Percentiles rank a stretch among this genome's conserved stretches.
Conservation (phyloP, 2,797 vertebrate species). For the Protosalanx chinensis region DNA sequence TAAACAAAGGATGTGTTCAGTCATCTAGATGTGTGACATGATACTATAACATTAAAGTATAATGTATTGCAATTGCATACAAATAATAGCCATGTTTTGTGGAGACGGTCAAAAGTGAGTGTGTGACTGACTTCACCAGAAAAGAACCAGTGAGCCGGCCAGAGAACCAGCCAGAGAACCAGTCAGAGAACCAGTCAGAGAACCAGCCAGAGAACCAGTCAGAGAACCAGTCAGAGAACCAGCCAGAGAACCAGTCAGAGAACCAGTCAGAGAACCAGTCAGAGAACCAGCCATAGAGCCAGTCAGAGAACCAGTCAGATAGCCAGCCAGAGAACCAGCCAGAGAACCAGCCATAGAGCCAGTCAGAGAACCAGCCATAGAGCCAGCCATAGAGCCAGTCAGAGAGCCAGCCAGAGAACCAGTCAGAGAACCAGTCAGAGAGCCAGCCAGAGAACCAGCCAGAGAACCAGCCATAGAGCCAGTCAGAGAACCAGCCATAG, state of each 20-base stretch:
- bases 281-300: slow-evolving; percentile 2
- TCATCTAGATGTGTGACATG: background rate
- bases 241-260: slow-evolving; percentile 7
- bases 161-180: background rate
- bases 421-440: background rate
- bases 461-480: background rate
- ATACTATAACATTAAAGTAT: background rate
- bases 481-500: slow-evolving; percentile 7
- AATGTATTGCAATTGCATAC: background rate
- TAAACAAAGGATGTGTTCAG: background rate
- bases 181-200: slow-evolving; percentile 18
- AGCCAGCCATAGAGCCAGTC: slow-evolving; percentile 8
- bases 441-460: slow-evolving; percentile 1
- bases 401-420: background rate
- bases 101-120: background rate
- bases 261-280: background rate
- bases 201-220: background rate
- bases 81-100: background rate
- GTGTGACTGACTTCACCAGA: background rate
- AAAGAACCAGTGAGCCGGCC: background rate
- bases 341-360: background rate
- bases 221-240: background rate
- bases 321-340: slow-evolving; percentile 3
- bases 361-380: slow-evolving; percentile 7
- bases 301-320: background rate